Evolutionary conservation across 2,888 invertebrate genomes (phyloP), one percentile per base, ranked within the genome.

Genomic region (Camponotus fellah): DNA sequence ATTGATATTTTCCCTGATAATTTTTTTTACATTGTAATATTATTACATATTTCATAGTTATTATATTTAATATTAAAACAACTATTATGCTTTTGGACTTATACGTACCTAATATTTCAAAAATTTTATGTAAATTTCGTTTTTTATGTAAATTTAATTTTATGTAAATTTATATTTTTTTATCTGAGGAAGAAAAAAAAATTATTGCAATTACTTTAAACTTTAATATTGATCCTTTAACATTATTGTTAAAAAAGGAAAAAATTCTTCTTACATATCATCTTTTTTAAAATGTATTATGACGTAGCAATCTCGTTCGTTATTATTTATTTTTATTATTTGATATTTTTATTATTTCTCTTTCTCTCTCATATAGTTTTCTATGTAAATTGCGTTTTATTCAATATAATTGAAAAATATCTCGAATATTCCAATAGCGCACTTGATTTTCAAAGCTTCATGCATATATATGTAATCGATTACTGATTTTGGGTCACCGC

Each of bases 401-500:
- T 68, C 58, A 68, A 77, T 53, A 77, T 12, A 53, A 53, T 8
- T 66, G 46, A 68, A 76, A 76, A 82, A 60, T 77, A 82, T 32
- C 68, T 77, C 60, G 26, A 60, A 60, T 79, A 71, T 80, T 26
- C 60, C 46, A 53, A 26, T n/a, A 9, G 21, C 12, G 21, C 43
- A 10, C 32, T 17, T 40, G 37, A 68, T 40, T 69, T 60, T 37
- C 60, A 40, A 69, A 60, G 26, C 64, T 79, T 79, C 17, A 56
- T 46, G 8, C 62, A 49, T 69, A 43, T 68, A 46, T 32, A 64
- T 26, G 62, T 81, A 82, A 83, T 86, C 79, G 60, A 80, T 80
- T 71, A 60, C 76, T 68, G 76, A 76, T 82, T 82, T 82, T 40
- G 76, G 60, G 76, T 76, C 69, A 82, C 76, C 83, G 80, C 65